phyloP scores from a whole-genome alignment of 2,888 invertebrate species.

The Serripes groenlandicus region DNA sequence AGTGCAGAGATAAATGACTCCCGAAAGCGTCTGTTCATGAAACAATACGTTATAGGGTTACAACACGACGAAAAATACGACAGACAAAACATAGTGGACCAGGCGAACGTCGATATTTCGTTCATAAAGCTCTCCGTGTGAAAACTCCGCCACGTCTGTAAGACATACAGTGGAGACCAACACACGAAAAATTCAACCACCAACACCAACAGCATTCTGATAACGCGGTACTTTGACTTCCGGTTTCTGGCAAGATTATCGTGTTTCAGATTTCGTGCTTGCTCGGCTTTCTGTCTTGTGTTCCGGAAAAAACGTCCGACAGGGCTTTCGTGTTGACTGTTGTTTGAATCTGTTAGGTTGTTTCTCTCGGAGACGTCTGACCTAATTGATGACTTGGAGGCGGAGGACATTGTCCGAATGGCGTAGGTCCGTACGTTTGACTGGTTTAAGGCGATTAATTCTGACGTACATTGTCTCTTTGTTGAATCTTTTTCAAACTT shows the following conservation, averaged over 20 bases:
- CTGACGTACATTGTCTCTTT: background rate
- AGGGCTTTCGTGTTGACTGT: background rate
- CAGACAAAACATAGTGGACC: conserved; percentile 91
- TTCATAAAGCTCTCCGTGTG: conserved; percentile 89
- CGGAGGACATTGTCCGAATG: background rate
- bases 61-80: conserved; percentile 94
- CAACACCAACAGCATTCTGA: conserved; percentile 94
- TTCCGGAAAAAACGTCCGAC: conserved; percentile 6
- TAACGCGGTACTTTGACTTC: conserved; percentile 87
- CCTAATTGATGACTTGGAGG: background rate
- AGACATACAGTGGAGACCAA: conserved; percentile 94
- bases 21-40: conserved; percentile 95
- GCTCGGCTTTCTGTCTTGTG: conserved; percentile 44
- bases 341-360: background rate
- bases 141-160: conserved; percentile 93
- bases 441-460: conserved; percentile 15
- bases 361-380: background rate
- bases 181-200: conserved; percentile 96
- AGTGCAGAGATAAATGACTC: conserved; percentile 93
- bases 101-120: conserved; percentile 79
- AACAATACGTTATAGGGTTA: conserved; percentile 96
- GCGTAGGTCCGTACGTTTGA: conserved; percentile 4
- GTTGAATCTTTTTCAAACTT: background rate
- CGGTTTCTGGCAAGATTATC: conserved; percentile 88
- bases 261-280: conserved; percentile 64